These are phyloP conservation scores for Chouioia cunea DNA, from an alignment of 2,888 invertebrate genomes.

Conservation along the genomic window DNA sequence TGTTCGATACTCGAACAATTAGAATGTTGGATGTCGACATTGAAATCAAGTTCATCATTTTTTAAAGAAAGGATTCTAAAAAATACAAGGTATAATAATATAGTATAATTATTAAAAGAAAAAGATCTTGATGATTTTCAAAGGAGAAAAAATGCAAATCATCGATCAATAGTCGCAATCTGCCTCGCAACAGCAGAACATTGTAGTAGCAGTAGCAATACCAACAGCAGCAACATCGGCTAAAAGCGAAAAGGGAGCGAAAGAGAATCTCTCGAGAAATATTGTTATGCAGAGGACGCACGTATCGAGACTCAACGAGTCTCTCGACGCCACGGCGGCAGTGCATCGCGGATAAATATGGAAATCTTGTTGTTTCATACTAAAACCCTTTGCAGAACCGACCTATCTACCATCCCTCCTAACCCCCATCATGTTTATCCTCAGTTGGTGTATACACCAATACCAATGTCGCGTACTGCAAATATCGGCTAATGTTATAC, in stretches of 20 bases:
- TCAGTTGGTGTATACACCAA: slow-evolving; percentile 34
- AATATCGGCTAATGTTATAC: slow-evolving; percentile 41
- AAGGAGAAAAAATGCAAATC: slow-evolving; percentile 17
- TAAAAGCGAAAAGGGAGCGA: neutral
- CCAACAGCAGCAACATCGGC: neutral
- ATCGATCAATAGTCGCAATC: neutral
- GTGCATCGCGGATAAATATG: slow-evolving; percentile 58
- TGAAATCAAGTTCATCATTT: too few relatives aligned
- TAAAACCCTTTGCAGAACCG: slow-evolving; percentile 53
- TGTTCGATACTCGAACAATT: too few relatives aligned
- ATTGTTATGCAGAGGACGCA: slow-evolving; percentile 42
- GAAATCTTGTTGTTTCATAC: slow-evolving; percentile 62
- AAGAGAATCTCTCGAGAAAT: slow-evolving; percentile 37
- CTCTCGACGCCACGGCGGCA: slow-evolving; percentile 27
- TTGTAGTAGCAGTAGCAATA: neutral
- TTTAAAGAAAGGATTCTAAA: too few relatives aligned
- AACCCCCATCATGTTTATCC: slow-evolving; percentile 53
- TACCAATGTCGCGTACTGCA: slow-evolving; percentile 10
- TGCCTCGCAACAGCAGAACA: slow-evolving; percentile 5
- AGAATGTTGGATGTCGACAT: too few relatives aligned
- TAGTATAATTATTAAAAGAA: too few relatives aligned
- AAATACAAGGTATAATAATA: too few relatives aligned
- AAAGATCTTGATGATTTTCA: too few relatives aligned
- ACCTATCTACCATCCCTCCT: slow-evolving; percentile 21
- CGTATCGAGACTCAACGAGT: slow-evolving; percentile 43